These are phyloP conservation scores for Acleris cristana DNA, from an alignment of 2,888 invertebrate species.

Conservation along the genomic window DNA sequence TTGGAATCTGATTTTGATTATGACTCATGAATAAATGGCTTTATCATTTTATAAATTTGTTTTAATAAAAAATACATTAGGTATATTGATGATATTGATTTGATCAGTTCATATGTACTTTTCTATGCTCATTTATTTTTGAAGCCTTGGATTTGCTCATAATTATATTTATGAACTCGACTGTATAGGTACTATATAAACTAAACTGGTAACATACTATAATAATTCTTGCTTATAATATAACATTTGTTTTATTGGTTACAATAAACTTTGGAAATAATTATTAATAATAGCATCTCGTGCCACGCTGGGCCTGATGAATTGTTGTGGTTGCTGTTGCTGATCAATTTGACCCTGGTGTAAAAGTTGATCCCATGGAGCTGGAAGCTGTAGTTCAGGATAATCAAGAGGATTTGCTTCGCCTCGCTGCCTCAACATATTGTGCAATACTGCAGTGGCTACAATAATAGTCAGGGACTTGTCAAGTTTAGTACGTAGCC, in stretches of 20 bases:
- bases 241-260: constrained; percentile 4
- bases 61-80: no score
- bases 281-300: constrained; percentile 3
- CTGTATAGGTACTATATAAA: no score
- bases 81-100: no score
- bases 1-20: no score
- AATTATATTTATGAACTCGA: no score
- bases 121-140: no score
- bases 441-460: constrained; percentile 15
- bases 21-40: no score
- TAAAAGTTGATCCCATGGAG: background rate
- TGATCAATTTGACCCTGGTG: background rate
- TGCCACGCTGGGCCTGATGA: background rate
- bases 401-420: constrained; percentile 2
- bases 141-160: no score
- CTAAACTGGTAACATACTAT: no score
- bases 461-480: constrained; percentile 7
- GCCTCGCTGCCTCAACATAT: constrained; percentile 8
- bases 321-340: background rate
- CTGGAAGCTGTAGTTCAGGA: constrained; percentile 4
- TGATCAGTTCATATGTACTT: no score
- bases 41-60: no score
- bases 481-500: background rate
- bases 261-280: background rate
- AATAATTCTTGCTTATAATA: background rate